Evolutionary conservation across 2,888 invertebrate genomes (phyloP), one percentile per base, ranked within the genome.

Genomic region (Epicampocera succincta): DNA sequence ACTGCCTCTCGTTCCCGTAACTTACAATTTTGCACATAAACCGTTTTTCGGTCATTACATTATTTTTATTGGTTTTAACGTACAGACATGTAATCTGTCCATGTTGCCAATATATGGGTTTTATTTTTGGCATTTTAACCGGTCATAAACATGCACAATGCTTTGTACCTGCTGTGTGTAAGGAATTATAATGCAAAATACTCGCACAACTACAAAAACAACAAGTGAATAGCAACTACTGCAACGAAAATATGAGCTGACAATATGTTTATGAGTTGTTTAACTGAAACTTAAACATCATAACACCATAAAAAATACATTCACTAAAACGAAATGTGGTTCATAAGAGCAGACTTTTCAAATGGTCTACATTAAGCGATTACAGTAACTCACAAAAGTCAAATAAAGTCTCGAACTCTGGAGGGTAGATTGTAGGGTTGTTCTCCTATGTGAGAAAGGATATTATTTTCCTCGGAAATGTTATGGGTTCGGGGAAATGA

Each of bases 251-350:
- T 69, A 68, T 80, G 56, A 58, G 74, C 68, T 69, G 79, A 68
- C 73, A 80, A 80, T 74, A 80, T 63, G 74, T 80, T 80, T 74
- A 73, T 74, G 79, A 69, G 56, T 73, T 73, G 74, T 80, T 80
- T 74, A 63, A 79, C 60, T 46, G 15, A 61, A 73, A 48, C 46
- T 29, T 68, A 79, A 73, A 29, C 42, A 52, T n/a, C n/a, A 9
- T 48, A 38, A 40, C 15, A 56, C 13, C 13, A 8, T 9, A 17
- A 61, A 15, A 71, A 52, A 25, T 17, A n/a, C n/a, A n/a, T n/a
- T 60, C 17, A 29, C 0, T 46, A 72, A 46, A 33, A 0, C 15
- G 8, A 29, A 50, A 46, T 38, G 11, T 19, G 6, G 1, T 33
- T 8, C 44, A 11, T 48, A 2, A 0, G 12, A n/a, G 40, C 15